A percentile compares a stretch with the other conserved stretches of the same genome.
These are phyloP conservation scores for Oasisia sp. DNA, from an alignment of 2,888 invertebrate species.

Conservation along the genomic window DNA sequence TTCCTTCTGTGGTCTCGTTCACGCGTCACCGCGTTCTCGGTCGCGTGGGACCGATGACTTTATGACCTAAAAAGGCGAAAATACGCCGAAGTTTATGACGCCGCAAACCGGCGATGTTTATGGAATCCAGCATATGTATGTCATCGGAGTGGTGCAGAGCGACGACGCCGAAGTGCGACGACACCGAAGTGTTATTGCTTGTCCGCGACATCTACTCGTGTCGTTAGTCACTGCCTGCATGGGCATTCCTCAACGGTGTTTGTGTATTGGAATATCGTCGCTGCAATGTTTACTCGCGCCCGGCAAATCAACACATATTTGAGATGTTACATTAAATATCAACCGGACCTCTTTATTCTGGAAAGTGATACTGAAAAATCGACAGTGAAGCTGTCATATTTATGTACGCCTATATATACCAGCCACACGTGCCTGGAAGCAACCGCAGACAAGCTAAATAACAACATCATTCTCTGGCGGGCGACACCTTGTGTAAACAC, in stretches of 20 bases:
- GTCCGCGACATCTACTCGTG: background rate
- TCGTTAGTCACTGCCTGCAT: background rate
- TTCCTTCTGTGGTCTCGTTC: background rate
- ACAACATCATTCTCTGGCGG: background rate
- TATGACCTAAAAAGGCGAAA: constrained; percentile 6
- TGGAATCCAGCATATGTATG: background rate
- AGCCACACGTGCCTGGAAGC: background rate
- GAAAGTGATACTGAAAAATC: background rate
- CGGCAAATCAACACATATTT: background rate
- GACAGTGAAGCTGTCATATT: background rate
- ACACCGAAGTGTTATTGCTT: background rate
- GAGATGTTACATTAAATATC: background rate
- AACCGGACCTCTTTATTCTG: background rate
- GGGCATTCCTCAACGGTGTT: background rate
- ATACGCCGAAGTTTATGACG: background rate
- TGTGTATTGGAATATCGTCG: background rate
- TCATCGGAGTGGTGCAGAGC: background rate
- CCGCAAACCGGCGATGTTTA: background rate
- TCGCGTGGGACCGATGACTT: background rate
- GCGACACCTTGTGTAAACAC: background rate
- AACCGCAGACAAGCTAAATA: background rate
- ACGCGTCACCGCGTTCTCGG: background rate
- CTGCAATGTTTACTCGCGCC: background rate
- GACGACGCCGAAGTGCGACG: background rate
- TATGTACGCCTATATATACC: background rate